Conservation (phyloP, 1,140 invertebrate genomes). For the Pseudomyrmex cubaensis region DNA sequence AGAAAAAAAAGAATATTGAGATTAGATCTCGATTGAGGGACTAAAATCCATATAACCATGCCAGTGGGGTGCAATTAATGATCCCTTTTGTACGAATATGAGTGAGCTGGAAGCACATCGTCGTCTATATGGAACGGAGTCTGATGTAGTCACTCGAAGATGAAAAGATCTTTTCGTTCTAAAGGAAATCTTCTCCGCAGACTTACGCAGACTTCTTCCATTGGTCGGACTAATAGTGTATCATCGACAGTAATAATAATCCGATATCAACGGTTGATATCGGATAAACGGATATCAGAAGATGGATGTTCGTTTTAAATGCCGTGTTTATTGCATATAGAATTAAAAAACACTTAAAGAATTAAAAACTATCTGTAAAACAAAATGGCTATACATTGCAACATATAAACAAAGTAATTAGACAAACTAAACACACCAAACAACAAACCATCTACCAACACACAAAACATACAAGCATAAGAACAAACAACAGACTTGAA, state of each 20-base stretch:
- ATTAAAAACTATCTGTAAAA: too few relatives aligned
- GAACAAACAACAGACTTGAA: too few relatives aligned
- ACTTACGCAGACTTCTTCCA: not conserved
- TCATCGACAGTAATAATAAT: constrained; percentile 48
- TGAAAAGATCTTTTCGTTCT: constrained; percentile 30
- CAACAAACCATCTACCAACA: too few relatives aligned
- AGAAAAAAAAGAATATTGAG: constrained; percentile 22
- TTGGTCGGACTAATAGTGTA: constrained; percentile 40
- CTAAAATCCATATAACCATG: constrained; percentile 54
- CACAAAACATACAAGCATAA: too few relatives aligned
- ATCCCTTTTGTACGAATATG: constrained; percentile 25
- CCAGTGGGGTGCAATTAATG: constrained; percentile 53
- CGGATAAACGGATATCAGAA: too few relatives aligned
- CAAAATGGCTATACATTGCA: too few relatives aligned
- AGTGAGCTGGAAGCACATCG: constrained; percentile 11
- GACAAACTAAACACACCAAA: too few relatives aligned
- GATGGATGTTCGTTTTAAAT: too few relatives aligned
- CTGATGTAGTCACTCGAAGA: not conserved
- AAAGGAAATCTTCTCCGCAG: not conserved
- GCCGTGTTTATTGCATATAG: too few relatives aligned
- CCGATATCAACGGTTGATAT: constrained; percentile 34
- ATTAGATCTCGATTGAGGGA: constrained; percentile 50
- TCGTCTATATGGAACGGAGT: constrained; percentile 19
- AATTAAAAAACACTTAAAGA: too few relatives aligned
- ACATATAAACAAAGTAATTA: too few relatives aligned